Percentiles rank a stretch among this genome's conserved stretches.
phyloP scores from a whole-genome alignment of 2,888 invertebrate species.

The Eretmocerus hayati region DNA sequence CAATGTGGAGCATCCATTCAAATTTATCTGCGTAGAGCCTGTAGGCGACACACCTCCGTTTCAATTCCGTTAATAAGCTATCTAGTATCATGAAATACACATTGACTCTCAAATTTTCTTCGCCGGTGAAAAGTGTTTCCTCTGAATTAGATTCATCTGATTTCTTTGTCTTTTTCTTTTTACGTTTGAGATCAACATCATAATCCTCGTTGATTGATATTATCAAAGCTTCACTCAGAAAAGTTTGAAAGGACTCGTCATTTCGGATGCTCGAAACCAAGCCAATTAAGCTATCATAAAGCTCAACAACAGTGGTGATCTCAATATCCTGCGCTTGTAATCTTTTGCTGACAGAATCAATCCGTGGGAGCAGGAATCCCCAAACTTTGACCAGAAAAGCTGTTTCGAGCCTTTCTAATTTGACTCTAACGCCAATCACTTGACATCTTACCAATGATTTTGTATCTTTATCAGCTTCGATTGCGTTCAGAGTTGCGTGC shows the following conservation, averaged over 20 bases:
- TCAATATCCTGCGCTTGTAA: constrained; percentile 13
- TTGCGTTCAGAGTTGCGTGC: constrained; percentile 6
- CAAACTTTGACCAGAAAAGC: constrained; percentile 14
- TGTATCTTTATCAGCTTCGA: constrained; percentile 13
- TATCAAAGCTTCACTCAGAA: constrained; percentile 10
- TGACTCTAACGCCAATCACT: constrained; percentile 9
- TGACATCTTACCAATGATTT: constrained; percentile 13
- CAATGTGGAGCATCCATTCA: background rate
- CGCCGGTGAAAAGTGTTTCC: background rate
- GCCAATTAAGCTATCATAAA: constrained; percentile 13
- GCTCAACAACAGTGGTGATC: constrained; percentile 6
- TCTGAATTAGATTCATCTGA: constrained; percentile 5
- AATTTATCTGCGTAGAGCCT: background rate
- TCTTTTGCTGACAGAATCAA: constrained; percentile 11
- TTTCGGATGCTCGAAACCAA: constrained; percentile 5
- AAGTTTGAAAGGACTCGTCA: constrained; percentile 7
- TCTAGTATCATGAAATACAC: background rate
- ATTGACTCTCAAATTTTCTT: background rate
- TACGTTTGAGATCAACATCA: background rate
- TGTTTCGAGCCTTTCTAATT: constrained; percentile 9
- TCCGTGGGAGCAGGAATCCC: constrained; percentile 13
- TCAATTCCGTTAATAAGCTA: background rate
- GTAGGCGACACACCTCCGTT: background rate
- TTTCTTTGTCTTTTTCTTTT: constrained; percentile 5
- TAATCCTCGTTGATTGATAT: constrained; percentile 10